Base-by-base conservation (phyloP, 2,888 invertebrate species). In the Frankliniella intonsa region DNA sequence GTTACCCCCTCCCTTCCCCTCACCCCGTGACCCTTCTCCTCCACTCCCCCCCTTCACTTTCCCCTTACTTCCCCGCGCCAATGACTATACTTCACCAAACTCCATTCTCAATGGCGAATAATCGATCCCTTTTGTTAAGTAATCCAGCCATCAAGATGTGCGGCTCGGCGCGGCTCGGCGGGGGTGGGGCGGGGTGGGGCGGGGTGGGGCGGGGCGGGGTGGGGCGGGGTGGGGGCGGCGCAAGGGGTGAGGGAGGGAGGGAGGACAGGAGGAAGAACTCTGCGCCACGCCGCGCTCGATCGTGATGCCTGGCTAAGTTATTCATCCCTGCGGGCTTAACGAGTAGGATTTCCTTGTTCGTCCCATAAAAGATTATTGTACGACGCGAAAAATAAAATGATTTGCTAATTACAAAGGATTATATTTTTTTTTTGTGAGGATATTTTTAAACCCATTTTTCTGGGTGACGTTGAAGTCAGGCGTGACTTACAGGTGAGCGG, bases 91-190 rank as follows among this genome's bases (percentile, higher is more conserved):
- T 62, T n/a, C 62, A n/a, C 69, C 25, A 76, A 76, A 76, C 69
- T 76, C 22, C 22, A 25, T 25, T 25, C 69, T 76, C 69, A 76
- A 76, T 12, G 22, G 69, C 69, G 69, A 76, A 76, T 76, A 76
- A 76, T 76, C 69, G 69, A 76, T 76, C 25, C 69, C 25, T 25
- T 76, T 76, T 76, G 69, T 76, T 76, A 76, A 76, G 25, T 76
- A 76, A 76, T 76, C 25, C 69, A 5, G 55, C 55, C 55, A 55
- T 55, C 55, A 55, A 55, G 19, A 55, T 55, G 55, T 55, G 55
- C 55, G 55, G 14, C 38, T 38, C 38, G 38, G 38, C 38, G 2
- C 38, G 38, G 38, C 38, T 2, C 38, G 38, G 38, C n/a, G n/a
- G n/a, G n/a, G n/a, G n/a, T n/a, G n/a, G n/a, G n/a, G n/a, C n/a